Evolutionary conservation across 2,797 vertebrate genomes (phyloP).

Genomic region (Oophaga sylvatica): DNA sequence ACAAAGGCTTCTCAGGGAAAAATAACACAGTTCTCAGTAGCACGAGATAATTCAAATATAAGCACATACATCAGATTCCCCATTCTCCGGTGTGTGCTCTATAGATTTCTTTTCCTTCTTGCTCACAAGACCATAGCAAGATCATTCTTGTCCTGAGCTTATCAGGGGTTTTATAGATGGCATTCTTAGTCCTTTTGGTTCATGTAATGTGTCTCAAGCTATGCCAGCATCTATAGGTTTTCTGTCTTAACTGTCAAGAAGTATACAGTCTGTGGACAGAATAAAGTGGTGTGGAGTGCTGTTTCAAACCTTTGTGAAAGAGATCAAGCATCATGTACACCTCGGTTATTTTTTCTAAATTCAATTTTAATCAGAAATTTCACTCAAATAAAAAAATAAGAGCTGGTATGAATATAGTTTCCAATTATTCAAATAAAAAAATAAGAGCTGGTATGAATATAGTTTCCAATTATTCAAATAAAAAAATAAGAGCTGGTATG

Average conservation of each 20-base stretch:
- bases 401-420: background rate
- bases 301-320: background rate
- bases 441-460: background rate
- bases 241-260: conserved; percentile 2
- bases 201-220: conserved; percentile 28
- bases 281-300: background rate
- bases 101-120: background rate
- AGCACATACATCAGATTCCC: background rate
- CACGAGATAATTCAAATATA: conserved; percentile 1
- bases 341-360: background rate
- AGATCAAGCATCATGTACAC: background rate
- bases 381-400: background rate
- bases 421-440: background rate
- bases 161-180: conserved; percentile 15
- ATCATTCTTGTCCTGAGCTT: conserved; percentile 13
- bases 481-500: background rate
- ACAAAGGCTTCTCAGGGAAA: conserved; percentile 4
- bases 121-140: conserved; percentile 11
- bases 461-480: background rate
- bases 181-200: conserved; percentile 17
- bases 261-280: background rate
- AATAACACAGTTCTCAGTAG: background rate
- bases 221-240: conserved; percentile 2
- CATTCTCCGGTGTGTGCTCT: background rate
- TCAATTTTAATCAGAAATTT: background rate